Percentiles rank a stretch among this genome's conserved stretches.
Conservation (phyloP, 1,140 invertebrate species). For the Adelges cooleyi region DNA sequence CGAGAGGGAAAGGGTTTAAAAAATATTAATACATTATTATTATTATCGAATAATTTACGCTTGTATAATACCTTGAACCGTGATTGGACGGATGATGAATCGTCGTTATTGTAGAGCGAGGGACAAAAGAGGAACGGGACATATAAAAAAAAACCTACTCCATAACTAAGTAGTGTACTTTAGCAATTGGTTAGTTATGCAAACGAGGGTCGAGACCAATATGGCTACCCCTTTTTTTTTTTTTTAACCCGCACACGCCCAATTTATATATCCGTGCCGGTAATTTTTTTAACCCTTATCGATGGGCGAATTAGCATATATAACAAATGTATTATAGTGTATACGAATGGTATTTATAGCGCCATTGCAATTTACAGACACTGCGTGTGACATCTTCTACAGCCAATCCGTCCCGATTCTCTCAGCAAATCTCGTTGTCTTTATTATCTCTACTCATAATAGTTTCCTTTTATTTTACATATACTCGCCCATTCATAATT, state of each 20-base stretch:
- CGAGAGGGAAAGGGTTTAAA: slow-evolving; percentile 10
- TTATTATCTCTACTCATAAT: too few relatives aligned
- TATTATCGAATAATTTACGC: slow-evolving; percentile 27
- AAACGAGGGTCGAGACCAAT: slow-evolving; percentile 7
- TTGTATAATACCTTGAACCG: not conserved
- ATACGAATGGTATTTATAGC: too few relatives aligned
- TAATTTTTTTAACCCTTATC: too few relatives aligned
- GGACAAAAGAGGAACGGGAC: slow-evolving; percentile 15
- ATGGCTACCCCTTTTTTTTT: slow-evolving; percentile 21
- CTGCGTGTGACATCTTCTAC: too few relatives aligned
- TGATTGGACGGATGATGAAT: slow-evolving; percentile 25
- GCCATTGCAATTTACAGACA: too few relatives aligned
- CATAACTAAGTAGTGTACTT: not conserved
- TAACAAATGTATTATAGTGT: too few relatives aligned
- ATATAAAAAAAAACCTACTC: slow-evolving; percentile 8
- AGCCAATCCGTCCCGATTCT: too few relatives aligned
- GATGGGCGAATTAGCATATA: too few relatives aligned
- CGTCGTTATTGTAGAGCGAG: not conserved
- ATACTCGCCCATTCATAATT: too few relatives aligned
- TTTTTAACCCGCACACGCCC: slow-evolving; percentile 13
- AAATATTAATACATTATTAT: slow-evolving; percentile 4
- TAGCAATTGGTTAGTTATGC: slow-evolving; percentile 29
- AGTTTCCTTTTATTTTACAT: too few relatives aligned
- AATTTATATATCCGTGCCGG: not conserved
- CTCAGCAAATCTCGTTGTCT: too few relatives aligned